phyloP scores from a whole-genome alignment of 2,888 invertebrate genomes.

The Melikaiella ostensackeni region DNA sequence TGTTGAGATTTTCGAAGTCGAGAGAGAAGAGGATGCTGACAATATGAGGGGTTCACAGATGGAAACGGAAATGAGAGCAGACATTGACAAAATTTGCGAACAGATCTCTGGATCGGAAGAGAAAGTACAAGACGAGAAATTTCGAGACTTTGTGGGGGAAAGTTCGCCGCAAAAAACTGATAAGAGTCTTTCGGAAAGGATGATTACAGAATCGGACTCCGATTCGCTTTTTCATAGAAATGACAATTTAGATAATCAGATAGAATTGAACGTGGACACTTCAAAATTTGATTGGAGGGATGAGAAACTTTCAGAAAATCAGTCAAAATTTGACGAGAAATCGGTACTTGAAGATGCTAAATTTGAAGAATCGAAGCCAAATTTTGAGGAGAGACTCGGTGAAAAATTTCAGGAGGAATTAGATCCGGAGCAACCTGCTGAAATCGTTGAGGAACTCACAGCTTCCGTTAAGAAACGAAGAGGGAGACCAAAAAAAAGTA shows the following conservation, averaged over 20 bases:
- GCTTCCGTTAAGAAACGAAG: constrained; percentile 56
- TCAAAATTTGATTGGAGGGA: not conserved
- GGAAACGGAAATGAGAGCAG: constrained; percentile 1
- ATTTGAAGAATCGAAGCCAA: constrained; percentile 36
- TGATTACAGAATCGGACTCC: not conserved
- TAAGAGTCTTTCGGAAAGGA: not conserved
- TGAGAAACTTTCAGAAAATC: not conserved
- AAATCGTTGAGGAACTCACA: constrained; percentile 39
- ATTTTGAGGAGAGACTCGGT: constrained; percentile 25
- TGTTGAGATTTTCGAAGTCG: constrained; percentile 71
- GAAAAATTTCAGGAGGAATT: constrained; percentile 1
- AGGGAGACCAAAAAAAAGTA: constrained; percentile 66
- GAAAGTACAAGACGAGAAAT: constrained; percentile 22
- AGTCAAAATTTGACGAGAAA: not conserved
- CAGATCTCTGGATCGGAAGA: constrained; percentile 1
- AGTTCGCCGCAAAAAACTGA: not conserved
- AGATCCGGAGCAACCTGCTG: not conserved
- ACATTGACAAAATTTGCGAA: constrained; percentile 21
- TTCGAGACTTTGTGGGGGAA: not conserved
- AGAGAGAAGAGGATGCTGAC: constrained; percentile 61
- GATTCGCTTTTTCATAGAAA: not conserved
- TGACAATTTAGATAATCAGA: not conserved
- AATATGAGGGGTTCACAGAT: constrained; percentile 37
- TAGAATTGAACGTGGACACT: not conserved
- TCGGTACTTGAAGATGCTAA: constrained; percentile 31